Conservation (phyloP, 2,888 invertebrate genomes). For the Idaea biselata region DNA sequence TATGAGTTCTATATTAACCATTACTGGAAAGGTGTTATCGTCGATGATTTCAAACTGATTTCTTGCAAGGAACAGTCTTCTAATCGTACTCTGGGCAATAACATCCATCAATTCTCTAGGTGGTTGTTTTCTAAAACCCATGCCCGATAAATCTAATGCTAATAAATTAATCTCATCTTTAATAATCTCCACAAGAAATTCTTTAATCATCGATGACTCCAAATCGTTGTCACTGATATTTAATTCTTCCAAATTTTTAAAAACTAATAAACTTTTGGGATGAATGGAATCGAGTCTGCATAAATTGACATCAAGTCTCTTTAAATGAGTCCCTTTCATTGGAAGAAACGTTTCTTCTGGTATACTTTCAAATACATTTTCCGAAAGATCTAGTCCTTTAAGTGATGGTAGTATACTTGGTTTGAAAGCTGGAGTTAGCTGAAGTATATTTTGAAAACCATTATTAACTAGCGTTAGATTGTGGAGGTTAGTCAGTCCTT, state of each 20-base stretch:
- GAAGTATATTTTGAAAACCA: conserved; percentile 68
- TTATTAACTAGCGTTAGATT: conserved; percentile 79
- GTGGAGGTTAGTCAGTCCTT: conserved; percentile 71
- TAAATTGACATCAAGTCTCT: conserved; percentile 70
- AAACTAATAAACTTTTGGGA: conserved; percentile 67
- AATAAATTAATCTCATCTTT: conserved; percentile 61
- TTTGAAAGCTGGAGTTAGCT: conserved; percentile 65
- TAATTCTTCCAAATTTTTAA: conserved; percentile 66
- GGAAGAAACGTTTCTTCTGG: conserved; percentile 62
- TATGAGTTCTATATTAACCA: conserved; percentile 76
- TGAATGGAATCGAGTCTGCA: conserved; percentile 79
- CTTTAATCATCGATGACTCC: conserved; percentile 60
- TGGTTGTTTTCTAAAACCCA: conserved; percentile 76
- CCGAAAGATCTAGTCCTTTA: conserved; percentile 70
- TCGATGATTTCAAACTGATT: conserved; percentile 80
- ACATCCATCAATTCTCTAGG: conserved; percentile 69
- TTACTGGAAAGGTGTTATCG: conserved; percentile 74
- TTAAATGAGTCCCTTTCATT: conserved; percentile 66
- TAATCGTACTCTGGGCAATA: conserved; percentile 74
- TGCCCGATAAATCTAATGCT: conserved; percentile 71
- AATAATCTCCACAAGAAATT: conserved; percentile 59
- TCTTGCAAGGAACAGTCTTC: conserved; percentile 65
- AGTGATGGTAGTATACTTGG: conserved; percentile 68
- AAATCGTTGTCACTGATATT: conserved; percentile 79
- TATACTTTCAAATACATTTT: conserved; percentile 74